Evolutionary conservation across 2,797 vertebrate genomes (phyloP).

Genomic region (Alcedo atthis): DNA sequence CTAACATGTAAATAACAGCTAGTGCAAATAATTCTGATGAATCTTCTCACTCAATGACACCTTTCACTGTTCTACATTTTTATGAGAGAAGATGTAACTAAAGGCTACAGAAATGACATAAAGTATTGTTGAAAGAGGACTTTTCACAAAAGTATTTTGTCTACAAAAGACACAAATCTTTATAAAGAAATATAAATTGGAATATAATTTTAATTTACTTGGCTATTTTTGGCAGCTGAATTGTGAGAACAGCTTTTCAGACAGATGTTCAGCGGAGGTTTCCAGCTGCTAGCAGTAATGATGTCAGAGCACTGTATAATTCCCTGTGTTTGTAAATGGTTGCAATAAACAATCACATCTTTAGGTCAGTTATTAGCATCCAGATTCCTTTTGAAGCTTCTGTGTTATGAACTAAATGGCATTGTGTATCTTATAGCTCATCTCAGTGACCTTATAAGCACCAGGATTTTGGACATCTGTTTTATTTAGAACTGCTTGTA

Average conservation of each 20-base stretch:
- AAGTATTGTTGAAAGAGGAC: not conserved
- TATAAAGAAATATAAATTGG: conserved; percentile 19
- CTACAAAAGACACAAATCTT: not conserved
- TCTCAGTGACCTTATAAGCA: conserved; percentile 25
- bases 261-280: conserved; percentile 52
- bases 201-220: conserved; percentile 32
- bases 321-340: conserved; percentile 55
- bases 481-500: not conserved
- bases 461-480: not conserved
- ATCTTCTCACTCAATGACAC: not conserved
- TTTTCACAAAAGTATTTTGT: not conserved
- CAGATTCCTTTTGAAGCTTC: conserved; percentile 35
- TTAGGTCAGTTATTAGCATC: not conserved
- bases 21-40: not conserved
- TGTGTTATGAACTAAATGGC: conserved; percentile 11
- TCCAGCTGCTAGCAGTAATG: conserved; percentile 48
- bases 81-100: not conserved
- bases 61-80: not conserved
- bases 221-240: conserved; percentile 44
- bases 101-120: not conserved
- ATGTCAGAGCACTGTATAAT: conserved; percentile 52
- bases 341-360: conserved; percentile 62
- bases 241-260: conserved; percentile 49
- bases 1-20: not conserved
- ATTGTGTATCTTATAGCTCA: conserved; percentile 39